Conservation (phyloP, 2,113 vertebrate genomes). For the Crotalus tigris region DNA sequence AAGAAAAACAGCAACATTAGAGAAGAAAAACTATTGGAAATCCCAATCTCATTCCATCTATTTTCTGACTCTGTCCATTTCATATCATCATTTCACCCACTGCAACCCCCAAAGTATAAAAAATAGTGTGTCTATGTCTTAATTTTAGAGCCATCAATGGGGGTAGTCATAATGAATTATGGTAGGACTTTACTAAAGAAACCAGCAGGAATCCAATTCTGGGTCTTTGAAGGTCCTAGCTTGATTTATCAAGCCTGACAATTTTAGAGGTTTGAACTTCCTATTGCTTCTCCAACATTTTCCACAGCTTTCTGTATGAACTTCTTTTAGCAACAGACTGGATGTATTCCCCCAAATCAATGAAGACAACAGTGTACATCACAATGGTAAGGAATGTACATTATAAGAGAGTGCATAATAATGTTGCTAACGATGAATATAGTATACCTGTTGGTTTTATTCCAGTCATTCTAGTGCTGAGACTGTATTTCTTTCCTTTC, state of each 20-base stretch:
- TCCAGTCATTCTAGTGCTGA: slow-evolving; percentile 28
- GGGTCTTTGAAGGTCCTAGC: not conserved
- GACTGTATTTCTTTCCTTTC: slow-evolving; percentile 51
- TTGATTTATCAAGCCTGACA: no score
- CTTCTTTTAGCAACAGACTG: not conserved
- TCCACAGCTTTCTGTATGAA: not conserved
- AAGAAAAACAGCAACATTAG: not conserved
- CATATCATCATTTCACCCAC: not conserved
- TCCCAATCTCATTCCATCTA: not conserved
- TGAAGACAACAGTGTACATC: not conserved
- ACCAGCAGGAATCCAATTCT: not conserved
- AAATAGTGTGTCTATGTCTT: not conserved
- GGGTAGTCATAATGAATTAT: not conserved
- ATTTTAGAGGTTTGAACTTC: not conserved
- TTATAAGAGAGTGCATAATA: not conserved
- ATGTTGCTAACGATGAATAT: not conserved
- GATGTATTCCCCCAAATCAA: not conserved
- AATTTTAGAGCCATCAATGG: not conserved
- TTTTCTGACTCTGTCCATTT: not conserved
- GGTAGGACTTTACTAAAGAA: not conserved
- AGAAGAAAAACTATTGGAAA: not conserved
- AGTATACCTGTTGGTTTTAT: slow-evolving; percentile 54
- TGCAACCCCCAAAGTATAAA: not conserved
- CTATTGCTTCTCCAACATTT: not conserved
- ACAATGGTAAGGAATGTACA: not conserved